Evolutionary conservation across 2,113 vertebrate genomes (phyloP), one percentile per base, ranked within the genome.

Genomic region (Calyptommatus sinebrachiatus): DNA sequence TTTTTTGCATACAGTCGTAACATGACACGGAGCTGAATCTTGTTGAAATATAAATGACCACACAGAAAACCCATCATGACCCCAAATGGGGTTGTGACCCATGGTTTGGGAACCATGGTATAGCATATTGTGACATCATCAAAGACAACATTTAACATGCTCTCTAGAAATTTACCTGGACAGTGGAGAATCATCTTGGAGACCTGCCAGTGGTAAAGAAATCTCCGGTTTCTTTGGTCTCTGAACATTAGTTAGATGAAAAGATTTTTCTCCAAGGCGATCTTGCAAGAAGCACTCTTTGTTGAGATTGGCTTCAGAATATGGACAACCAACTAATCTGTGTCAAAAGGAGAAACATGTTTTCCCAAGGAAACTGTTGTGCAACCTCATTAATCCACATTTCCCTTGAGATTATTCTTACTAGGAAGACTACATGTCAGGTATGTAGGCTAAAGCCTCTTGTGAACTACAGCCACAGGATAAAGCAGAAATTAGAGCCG

Each of bases 311-410:
- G 95, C 83, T 78, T 97, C 96, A 0, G 97, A 97, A 85, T 97
- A 98, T 0, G 97, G 97, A 85, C 96, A 97, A 87, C 96, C 97
- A 86, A 97, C 92, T 66, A 94, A 93, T 28, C 97, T 97, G 90
- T 12, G 53, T 84, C 0, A 61, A 35, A 60, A 29, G 5, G 48
- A 67, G 62, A 73, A 73, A 35, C n/a, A 73, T 1, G 16, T 50
- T 73, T 67, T 20, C 63, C 50, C 28, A 71, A 46, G 28, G 69
- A 62, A 81, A 65, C 4, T 8, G 41, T 81, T 7, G 48, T 62
- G 26, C 5, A 35, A 62, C 1, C 71, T 16, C 6, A 35, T 45
- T 29, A 7, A n/a, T 41, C 26, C 60, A 78, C 21, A 16, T 70
- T 66, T 26, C 28, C 67, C 68, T 21, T 60, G 20, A 18, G 21